phyloP scores from a whole-genome alignment of 2,888 invertebrate species.

The Eutolmus rufibarbis region DNA sequence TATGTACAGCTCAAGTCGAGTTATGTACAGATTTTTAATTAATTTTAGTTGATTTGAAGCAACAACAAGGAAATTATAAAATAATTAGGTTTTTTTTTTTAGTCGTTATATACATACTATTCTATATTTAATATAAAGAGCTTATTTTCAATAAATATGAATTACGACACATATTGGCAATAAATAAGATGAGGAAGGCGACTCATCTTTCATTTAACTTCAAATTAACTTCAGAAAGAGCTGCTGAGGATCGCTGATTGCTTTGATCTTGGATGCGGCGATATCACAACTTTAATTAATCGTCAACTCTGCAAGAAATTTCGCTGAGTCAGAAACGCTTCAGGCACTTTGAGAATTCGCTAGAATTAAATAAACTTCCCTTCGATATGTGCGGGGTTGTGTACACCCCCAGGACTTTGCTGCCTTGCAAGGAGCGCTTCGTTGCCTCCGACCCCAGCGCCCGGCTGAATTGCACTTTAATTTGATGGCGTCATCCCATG shows the following conservation, averaged over 20 bases:
- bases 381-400: background rate
- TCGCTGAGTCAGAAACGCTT: background rate
- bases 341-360: background rate
- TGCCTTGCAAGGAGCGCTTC: background rate
- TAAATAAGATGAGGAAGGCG: background rate
- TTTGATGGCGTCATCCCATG: conserved; percentile 2
- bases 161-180: background rate
- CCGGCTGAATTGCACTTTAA: background rate
- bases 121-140: too few species aligned
- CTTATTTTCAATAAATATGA: background rate
- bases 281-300: background rate
- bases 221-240: background rate
- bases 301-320: background rate
- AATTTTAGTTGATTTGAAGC: too few species aligned
- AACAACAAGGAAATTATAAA: too few species aligned
- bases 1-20: too few species aligned
- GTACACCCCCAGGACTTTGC: background rate
- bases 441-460: background rate
- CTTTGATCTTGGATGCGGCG: background rate
- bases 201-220: background rate
- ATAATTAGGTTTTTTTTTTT: too few species aligned
- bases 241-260: background rate
- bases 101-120: too few species aligned
- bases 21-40: too few species aligned
- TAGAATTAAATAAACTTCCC: background rate